These are phyloP conservation scores for Alexandromys fortis DNA, from an alignment of 2,113 vertebrate species.

Conservation along the genomic window DNA sequence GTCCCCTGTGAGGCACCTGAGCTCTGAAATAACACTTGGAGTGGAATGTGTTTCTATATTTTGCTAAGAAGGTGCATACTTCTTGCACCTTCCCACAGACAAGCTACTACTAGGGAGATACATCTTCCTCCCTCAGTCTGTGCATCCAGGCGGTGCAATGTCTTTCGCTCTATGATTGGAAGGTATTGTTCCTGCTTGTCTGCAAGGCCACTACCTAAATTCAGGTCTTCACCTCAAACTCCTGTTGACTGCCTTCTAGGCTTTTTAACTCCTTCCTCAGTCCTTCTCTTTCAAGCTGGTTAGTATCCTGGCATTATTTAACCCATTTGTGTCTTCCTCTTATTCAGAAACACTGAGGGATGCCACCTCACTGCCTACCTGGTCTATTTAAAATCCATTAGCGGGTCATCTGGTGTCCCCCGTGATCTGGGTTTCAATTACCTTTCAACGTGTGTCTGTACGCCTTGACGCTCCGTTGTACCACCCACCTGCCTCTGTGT, in stretches of 20 bases:
- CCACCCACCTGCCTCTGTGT: not conserved
- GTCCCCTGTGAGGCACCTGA: not conserved
- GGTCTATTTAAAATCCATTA: not conserved
- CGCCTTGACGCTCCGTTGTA: not conserved
- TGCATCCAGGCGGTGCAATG: not conserved
- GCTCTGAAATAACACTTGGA: not conserved
- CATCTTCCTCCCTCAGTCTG: not conserved
- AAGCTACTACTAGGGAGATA: not conserved
- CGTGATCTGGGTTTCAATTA: not conserved
- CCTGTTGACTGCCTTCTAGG: not conserved
- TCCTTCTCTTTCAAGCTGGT: not conserved
- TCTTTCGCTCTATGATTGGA: not conserved
- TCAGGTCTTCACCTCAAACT: too few relatives aligned
- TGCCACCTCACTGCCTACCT: not conserved
- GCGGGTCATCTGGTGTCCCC: not conserved
- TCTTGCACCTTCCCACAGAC: not conserved
- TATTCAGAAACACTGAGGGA: slow-evolving; percentile 3
- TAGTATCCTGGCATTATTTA: not conserved
- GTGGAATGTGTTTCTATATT: not conserved
- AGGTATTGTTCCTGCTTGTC: not conserved
- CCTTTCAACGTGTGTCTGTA: not conserved
- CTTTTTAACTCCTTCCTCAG: not conserved
- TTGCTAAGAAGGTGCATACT: not conserved
- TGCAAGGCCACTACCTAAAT: not conserved
- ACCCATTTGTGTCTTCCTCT: not conserved